A percentile compares a stretch with the other conserved stretches of the same genome.
These are phyloP conservation scores for Onychomys torridus DNA, from an alignment of 2,797 vertebrate genomes.

Conservation along the genomic window DNA sequence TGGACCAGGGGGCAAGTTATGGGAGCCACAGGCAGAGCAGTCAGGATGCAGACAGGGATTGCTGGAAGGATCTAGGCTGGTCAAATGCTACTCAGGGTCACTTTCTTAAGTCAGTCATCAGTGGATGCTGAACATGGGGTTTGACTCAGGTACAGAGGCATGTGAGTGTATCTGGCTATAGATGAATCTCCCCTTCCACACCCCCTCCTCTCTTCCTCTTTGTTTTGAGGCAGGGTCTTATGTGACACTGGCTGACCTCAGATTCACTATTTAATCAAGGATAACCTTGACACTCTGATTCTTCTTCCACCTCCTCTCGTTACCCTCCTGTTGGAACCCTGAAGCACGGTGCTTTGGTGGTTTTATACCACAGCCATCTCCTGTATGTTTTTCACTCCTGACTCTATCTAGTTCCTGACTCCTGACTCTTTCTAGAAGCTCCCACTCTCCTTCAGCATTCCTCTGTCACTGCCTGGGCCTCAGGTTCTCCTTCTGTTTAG, in stretches of 20 bases:
- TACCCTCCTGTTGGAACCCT: no score
- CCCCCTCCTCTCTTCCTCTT: not conserved
- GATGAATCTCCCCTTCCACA: not conserved
- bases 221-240: not conserved
- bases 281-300: not conserved
- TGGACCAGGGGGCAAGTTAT: no score
- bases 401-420: not conserved
- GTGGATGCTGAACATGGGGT: not conserved
- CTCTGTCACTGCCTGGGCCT: not conserved
- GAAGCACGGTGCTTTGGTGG: not conserved
- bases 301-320: no score
- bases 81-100: not conserved
- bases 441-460: not conserved
- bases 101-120: not conserved
- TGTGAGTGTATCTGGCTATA: not conserved
- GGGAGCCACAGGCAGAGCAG: not conserved
- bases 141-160: not conserved
- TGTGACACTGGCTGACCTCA: not conserved
- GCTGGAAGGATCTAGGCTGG: not conserved
- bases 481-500: not conserved
- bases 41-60: not conserved
- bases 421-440: no score
- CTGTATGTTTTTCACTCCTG: no score
- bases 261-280: not conserved
- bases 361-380: no score